Base-by-base conservation (phyloP, 2,888 invertebrate species). In the Lochmaea crataegi region DNA sequence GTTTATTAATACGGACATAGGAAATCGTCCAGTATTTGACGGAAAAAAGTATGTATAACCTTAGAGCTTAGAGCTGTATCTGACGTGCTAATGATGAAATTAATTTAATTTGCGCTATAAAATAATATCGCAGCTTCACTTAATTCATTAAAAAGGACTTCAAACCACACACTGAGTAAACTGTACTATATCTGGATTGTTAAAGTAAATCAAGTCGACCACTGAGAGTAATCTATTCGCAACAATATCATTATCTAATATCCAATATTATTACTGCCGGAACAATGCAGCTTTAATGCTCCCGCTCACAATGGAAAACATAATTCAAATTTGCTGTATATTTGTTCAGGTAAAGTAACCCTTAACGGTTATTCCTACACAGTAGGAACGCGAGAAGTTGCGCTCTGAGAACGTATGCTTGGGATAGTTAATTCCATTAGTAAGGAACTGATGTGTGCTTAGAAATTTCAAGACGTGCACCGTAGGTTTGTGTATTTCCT, bases 181-280 rank as follows among this genome's bases (percentile, higher is more conserved):
- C n/a, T 58, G 57, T 64, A 11, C 65, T 72, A 42, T 65, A 68
- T 77, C 73, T 76, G 76, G 72, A 75, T 73, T 71, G 65, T 76
- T 75, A 74, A 71, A 66, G 67, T 76, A 73, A 78, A 75, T 77
- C 73, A 76, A 69, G 66, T 60, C 73, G 58, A 69, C 71, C 71
- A 65, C 58, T 56, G 71, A 72, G 68, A 77, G 56, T 66, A 72
- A 71, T 71, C 72, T 75, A 72, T 76, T 75, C 69, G 68, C 76
- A 70, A 73, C 77, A 78, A 78, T 77, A 78, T 80, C 75, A 79
- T 78, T 76, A 77, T 75, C 76, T 77, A 77, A 77, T 78, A 80
- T 79, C 78, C 79, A 78, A 80, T 80, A 74, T 73, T 76, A 76
- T 76, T 76, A 77, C 75, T 48, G 60, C 60, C 42, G 71, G 75